These are phyloP conservation scores for Gila orcuttii DNA, from an alignment of 2,113 vertebrate species.

Conservation along the genomic window DNA sequence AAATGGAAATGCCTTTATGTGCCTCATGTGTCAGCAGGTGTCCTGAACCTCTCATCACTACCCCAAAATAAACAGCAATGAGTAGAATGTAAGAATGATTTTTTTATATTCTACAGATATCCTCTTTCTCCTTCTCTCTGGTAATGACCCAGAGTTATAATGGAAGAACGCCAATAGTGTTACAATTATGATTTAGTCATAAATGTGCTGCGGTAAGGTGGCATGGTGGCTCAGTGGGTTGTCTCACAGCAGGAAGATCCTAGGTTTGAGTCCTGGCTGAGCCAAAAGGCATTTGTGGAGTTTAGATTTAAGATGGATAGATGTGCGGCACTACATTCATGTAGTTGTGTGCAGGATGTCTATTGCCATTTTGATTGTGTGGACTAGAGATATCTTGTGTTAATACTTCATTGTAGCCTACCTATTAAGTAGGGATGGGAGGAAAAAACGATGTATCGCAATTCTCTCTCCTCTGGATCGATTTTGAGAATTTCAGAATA, in stretches of 20 bases:
- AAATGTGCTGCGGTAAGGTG: not conserved
- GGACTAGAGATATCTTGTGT: not conserved
- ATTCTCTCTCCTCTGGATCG: too few species aligned
- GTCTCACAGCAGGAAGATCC: not conserved
- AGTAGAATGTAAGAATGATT: constrained; percentile 3
- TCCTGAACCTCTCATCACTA: constrained; percentile 49
- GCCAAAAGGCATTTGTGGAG: not conserved
- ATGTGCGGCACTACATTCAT: not conserved
- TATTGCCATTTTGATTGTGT: not conserved
- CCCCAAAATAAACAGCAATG: constrained; percentile 62
- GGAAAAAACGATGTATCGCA: too few species aligned
- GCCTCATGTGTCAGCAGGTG: constrained; percentile 72
- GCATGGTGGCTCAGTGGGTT: not conserved
- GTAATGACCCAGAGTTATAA: constrained; percentile 14
- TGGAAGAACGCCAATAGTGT: not conserved
- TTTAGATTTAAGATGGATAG: not conserved
- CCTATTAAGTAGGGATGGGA: not conserved
- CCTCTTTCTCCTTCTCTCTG: not conserved
- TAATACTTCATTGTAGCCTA: not conserved
- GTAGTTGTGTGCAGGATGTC: not conserved
- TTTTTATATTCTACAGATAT: constrained; percentile 7
- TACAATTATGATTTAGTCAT: not conserved
- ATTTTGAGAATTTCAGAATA: too few species aligned
- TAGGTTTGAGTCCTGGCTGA: not conserved
- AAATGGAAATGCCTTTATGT: constrained; percentile 66